These are phyloP conservation scores for Jacana jacana DNA, from an alignment of 2,113 vertebrate species.

Conservation along the genomic window DNA sequence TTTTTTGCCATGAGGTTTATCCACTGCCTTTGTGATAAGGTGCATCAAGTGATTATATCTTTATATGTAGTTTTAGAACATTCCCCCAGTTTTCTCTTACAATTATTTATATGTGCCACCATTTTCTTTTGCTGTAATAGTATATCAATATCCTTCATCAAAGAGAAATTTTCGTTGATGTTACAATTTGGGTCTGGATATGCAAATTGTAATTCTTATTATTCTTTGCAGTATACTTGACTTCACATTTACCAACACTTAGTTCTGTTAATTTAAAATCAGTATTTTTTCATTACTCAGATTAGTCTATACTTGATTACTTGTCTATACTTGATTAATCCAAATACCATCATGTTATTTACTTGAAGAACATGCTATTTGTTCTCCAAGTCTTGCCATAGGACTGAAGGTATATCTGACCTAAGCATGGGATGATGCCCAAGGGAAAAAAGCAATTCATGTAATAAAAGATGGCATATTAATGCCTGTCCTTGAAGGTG, in stretches of 20 bases:
- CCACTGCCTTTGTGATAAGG: neutral
- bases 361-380: neutral
- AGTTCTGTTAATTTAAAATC: neutral
- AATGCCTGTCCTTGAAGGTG: neutral
- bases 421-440: neutral
- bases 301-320: neutral
- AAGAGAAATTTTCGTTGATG: neutral
- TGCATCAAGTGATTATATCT: neutral
- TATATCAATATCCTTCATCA: neutral
- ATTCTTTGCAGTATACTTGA: neutral
- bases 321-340: neutral
- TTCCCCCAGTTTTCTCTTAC: neutral
- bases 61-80: neutral
- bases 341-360: neutral
- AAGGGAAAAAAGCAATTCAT: neutral
- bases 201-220: neutral
- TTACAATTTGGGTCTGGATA: neutral
- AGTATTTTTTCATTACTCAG: neutral
- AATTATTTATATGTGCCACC: neutral
- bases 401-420: neutral
- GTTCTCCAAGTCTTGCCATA: neutral
- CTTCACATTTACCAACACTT: neutral
- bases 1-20: neutral
- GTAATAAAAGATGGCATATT: neutral
- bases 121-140: neutral